Evolutionary conservation across 2,888 invertebrate species (phyloP), one percentile per base, ranked within the genome.

Genomic region (Xestia c-nigrum): DNA sequence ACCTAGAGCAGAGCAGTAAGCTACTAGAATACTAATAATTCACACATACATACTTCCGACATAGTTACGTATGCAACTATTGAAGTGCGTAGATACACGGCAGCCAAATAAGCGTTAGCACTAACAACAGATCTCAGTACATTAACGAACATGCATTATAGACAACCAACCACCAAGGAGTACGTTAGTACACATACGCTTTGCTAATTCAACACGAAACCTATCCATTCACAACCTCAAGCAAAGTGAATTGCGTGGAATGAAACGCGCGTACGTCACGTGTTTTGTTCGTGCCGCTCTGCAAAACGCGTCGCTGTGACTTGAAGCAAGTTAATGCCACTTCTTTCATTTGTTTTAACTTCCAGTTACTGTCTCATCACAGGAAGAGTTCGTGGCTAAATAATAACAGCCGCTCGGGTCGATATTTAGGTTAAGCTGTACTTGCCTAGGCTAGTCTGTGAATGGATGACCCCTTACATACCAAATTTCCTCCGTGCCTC

Each of bases 121-220:
- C 65, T 66, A 81, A 66, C 63, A 68, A 64, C 77, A 52, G 43
- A 57, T 59, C 68, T 50, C 38, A 64, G 43, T 57, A 63, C 61
- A 75, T 67, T 57, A 63, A 46, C 43, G 10, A 78, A 66, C 38
- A 79, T 67, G 55, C 67, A 75, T 16, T 59, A 59, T 59, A 31
- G 31, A 31, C 31, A 59, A 59, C 16, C 31, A n/a, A n/a, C n/a
- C 31, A 31, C 38, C 16, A 57, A 50, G 46, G 43, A 80, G 5
- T 50, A 47, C n/a, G 19, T 61, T 55, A 9, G 16, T 63, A 68
- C 31, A n/a, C 43, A 64, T 47, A 47, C 40, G 19, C 47, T 59
- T 64, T 55, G 59, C 16, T 46, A 67, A 70, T 72, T 59, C 47
- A 71, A 84, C 55, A 50, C 63, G 66, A 84, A 63, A 79, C 57